phyloP scores from a whole-genome alignment of 2,113 vertebrate genomes.

The Eurypyga helias region DNA sequence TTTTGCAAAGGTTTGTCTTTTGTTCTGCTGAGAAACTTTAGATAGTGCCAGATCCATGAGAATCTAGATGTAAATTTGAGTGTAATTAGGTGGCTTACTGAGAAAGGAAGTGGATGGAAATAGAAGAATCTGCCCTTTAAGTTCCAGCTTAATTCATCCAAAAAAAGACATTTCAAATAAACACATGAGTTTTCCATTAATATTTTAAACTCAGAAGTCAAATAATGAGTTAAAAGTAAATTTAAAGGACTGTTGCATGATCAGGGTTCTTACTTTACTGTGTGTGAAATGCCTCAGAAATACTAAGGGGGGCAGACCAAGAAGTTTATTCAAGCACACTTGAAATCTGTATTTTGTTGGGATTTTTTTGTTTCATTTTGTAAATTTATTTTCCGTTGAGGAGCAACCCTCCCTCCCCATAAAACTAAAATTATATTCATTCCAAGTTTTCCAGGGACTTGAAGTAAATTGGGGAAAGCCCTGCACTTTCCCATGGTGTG shows the following conservation, averaged over 20 bases:
- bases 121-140: not conserved
- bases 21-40: not conserved
- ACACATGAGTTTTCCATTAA: not conserved
- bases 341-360: not conserved
- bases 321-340: not conserved
- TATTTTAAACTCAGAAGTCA: not conserved
- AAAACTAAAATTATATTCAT: not conserved
- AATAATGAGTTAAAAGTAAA: not conserved
- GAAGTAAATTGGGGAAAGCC: no score
- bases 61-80: not conserved
- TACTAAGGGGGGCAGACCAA: not conserved
- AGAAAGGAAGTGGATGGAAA: not conserved
- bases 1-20: not conserved
- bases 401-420: not conserved
- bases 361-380: not conserved
- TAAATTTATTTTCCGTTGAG: not conserved
- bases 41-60: rapidly evolving
- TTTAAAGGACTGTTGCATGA: not conserved
- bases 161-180: not conserved
- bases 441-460: not conserved
- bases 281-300: not conserved
- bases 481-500: not conserved
- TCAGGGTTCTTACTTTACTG: not conserved
- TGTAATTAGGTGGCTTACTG: not conserved
- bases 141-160: not conserved